Evolutionary conservation across 2,797 vertebrate genomes (phyloP), one percentile per base, ranked within the genome.

Genomic region (Sylvilagus floridanus): DNA sequence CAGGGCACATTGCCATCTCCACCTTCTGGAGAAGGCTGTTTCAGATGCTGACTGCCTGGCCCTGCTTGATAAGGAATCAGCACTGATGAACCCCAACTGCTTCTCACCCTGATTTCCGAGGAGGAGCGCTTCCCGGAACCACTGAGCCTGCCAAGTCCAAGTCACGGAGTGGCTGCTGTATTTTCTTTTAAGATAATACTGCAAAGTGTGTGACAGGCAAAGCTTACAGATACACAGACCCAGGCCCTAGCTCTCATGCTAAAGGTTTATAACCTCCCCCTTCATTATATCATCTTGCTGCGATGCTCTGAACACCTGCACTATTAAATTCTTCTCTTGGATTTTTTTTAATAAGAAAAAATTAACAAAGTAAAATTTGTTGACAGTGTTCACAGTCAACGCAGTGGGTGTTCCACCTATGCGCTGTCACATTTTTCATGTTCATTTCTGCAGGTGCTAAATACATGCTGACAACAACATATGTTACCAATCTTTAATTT

Each of bases 371-470:
- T 98, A 98, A 97, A 98, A 98, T 98, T 98, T 98, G 98, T 98
- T 98, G 98, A 98, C 97, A 98, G 95, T 97, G 92, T 88, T 97
- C 97, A 75, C 94, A 98, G 98, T 92, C 96, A 94, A 91, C 14
- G 0, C 96, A 96, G 98, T 93, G 97, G 97, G 98, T 97, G 98
- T 96, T 97, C 98, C 93, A 97, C 97, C 97, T 97, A 95, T 98
- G 98, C 12, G 97, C 98, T 98, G 98, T 98, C 98, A 98, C 98
- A 97, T 97, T 97, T 97, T 91, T 97, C 96, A 79, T 97, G 98
- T 90, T 98, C 98, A 97, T 98, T 98, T 98, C 98, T 98, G 98
- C 98, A 99, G 98, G 98, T 98, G 98, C 97, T 98, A 98, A 99
- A 98, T 98, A 97, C 98, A 97, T 95, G 98, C 98, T 98, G 98